phyloP scores from a whole-genome alignment of 2,797 vertebrate genomes.

The Meda fulgida region DNA sequence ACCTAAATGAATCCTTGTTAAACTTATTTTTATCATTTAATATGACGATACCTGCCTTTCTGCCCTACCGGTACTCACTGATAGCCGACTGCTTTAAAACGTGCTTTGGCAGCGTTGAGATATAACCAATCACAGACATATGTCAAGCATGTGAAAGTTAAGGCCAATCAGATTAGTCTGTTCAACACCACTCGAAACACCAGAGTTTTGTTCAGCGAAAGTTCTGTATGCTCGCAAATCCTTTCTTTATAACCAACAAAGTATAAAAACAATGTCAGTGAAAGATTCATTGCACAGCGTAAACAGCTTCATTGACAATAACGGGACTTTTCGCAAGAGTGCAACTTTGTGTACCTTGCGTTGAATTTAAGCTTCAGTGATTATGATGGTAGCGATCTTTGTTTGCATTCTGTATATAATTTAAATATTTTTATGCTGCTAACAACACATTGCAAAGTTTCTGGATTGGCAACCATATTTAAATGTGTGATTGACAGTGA shows the following conservation, averaged over 20 bases:
- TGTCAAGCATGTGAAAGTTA: background rate
- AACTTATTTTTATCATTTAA: background rate
- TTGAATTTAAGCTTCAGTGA: background rate
- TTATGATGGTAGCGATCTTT: background rate
- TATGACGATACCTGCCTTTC: background rate
- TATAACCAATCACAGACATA: background rate
- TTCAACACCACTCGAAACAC: too few species aligned
- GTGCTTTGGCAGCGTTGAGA: background rate
- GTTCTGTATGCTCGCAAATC: too few species aligned
- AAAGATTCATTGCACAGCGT: too few species aligned
- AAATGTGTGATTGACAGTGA: background rate
- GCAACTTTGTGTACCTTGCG: background rate
- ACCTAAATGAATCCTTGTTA: background rate
- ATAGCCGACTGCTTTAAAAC: background rate
- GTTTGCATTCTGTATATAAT: background rate
- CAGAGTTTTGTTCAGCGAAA: too few species aligned
- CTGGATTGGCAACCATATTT: background rate
- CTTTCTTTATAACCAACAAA: too few species aligned
- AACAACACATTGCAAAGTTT: background rate
- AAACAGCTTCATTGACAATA: too few species aligned
- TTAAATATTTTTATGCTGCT: background rate
- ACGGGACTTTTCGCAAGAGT: background rate
- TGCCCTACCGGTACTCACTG: background rate
- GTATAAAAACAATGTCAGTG: too few species aligned
- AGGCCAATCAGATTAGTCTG: background rate